phyloP scores from a whole-genome alignment of 2,888 invertebrate genomes.

The Euclidia mi region DNA sequence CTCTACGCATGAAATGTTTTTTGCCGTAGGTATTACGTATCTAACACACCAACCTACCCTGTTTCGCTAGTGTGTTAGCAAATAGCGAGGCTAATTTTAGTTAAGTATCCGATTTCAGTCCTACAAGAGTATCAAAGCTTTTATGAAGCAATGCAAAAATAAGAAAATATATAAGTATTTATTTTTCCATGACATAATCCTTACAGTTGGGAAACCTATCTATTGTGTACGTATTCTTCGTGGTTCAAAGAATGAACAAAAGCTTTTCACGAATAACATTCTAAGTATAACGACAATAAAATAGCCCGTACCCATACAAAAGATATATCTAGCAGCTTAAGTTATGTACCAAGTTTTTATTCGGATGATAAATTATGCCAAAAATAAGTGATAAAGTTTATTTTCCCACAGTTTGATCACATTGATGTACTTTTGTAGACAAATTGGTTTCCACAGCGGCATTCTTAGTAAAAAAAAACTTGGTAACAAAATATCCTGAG shows the following conservation, averaged over 20 bases:
- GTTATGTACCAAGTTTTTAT: constrained; percentile 14
- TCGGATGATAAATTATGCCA: constrained; percentile 20
- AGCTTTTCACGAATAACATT: constrained; percentile 25
- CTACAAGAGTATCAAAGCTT: too few species aligned
- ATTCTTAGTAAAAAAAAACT: neutral
- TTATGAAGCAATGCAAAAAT: too few species aligned
- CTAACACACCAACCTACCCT: too few species aligned
- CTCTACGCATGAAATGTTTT: too few species aligned
- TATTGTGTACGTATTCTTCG: constrained; percentile 25
- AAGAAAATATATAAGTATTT: too few species aligned
- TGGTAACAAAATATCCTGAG: neutral
- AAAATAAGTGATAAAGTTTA: constrained; percentile 17
- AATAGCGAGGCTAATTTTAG: too few species aligned
- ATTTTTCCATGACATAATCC: neutral
- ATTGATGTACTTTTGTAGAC: neutral
- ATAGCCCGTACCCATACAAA: constrained; percentile 34
- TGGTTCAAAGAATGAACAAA: constrained; percentile 32
- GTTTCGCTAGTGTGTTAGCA: too few species aligned
- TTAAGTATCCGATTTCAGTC: too few species aligned
- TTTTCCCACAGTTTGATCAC: constrained; percentile 9
- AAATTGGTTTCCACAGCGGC: neutral
- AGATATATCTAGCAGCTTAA: constrained; percentile 7
- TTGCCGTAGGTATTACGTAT: too few species aligned
- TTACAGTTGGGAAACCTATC: constrained; percentile 13
- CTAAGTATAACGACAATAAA: constrained; percentile 27